Evolutionary conservation across 2,888 invertebrate species (phyloP), one percentile per base, ranked within the genome.

Genomic region (Sclerodermus sp.): DNA sequence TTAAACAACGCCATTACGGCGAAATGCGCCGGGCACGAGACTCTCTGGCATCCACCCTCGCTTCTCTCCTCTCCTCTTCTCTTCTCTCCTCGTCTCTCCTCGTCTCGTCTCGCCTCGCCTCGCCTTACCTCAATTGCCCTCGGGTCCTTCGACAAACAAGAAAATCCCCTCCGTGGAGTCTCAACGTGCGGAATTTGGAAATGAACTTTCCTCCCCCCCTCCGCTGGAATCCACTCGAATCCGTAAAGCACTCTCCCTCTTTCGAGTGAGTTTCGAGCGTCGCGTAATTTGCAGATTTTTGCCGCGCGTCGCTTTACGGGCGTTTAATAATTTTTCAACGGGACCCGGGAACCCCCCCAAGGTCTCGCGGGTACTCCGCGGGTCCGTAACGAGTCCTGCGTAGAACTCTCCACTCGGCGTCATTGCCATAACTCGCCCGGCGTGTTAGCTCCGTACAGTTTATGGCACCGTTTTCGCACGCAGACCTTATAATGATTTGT

Each of bases 1-100:
- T 76, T 76, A 76, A 76, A 76, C 73, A 75, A 75, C 75, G 74
- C 74, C 73, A 76, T 76, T 76, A 50, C 16, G 30, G 1, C 15
- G 45, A 53, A 23, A 43, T 32, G 31, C 45, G 45, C 37, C 23
- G 45, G 37, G 13, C 14, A 17, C 3, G 42, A 39, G 10, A 36
- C n/a, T 37, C 42, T 2, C 32, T 45, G 17, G 45, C 46, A 12
- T 47, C 38, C 39, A 14, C 37, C 16, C 36, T 32, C 34, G 6
- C 23, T 41, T 36, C 23, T 39, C 16, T 36, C 37, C 32, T 40
- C 29, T 37, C 42, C 17, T 16, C 23, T 17, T 32, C 40, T 36
- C 16, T 23, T 36, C 47, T 30, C 48, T 41, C 45, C 15, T n/a
- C 17, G 42, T 42, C 45, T 18, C 15, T 15, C 45, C 30, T 50